Percentiles rank a stretch among this genome's conserved stretches.
phyloP scores from a whole-genome alignment of 1,140 invertebrate species.

The Tetragonula clypearis region DNA sequence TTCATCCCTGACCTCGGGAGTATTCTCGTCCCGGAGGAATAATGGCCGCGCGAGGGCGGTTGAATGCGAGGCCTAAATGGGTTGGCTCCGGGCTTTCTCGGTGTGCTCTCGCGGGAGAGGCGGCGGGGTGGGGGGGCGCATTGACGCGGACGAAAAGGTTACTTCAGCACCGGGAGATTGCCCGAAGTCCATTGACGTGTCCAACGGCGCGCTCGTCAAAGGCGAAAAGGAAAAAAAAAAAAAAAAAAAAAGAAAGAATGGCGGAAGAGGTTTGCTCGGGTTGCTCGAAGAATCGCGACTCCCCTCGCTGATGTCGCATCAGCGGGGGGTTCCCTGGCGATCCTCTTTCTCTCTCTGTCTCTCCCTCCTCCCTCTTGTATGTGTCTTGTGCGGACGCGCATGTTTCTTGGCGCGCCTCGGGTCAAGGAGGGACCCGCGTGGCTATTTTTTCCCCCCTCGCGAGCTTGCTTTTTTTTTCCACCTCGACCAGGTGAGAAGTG shows the following conservation, averaged over 20 bases:
- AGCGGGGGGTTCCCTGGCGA: background rate
- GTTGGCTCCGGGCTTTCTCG: background rate
- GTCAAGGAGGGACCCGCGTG: constrained; percentile 33
- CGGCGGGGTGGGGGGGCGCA: constrained; percentile 5
- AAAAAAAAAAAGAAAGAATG: constrained; percentile 15
- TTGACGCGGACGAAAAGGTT: constrained; percentile 52
- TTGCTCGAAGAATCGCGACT: constrained; percentile 10
- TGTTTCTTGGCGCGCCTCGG: background rate
- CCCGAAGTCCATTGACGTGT: constrained; percentile 37
- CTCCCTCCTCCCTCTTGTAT: background rate
- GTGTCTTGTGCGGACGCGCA: background rate
- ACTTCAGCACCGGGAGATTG: constrained; percentile 42
- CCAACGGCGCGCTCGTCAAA: constrained; percentile 2
- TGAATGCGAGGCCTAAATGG: constrained; percentile 37
- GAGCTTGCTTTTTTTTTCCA: background rate
- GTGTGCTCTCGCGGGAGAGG: no score
- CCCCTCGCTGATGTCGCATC: constrained; percentile 1
- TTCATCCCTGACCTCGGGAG: constrained; percentile 43
- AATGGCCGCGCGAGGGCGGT: background rate
- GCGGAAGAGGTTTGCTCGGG: constrained; percentile 13
- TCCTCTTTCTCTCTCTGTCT: background rate
- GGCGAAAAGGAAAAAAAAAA: constrained; percentile 27
- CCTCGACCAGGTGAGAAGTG: background rate
- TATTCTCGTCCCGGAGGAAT: constrained; percentile 12
- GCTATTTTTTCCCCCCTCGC: constrained; percentile 23